Conservation (phyloP, 2,113 vertebrate genomes). For the Alethe castanea region DNA sequence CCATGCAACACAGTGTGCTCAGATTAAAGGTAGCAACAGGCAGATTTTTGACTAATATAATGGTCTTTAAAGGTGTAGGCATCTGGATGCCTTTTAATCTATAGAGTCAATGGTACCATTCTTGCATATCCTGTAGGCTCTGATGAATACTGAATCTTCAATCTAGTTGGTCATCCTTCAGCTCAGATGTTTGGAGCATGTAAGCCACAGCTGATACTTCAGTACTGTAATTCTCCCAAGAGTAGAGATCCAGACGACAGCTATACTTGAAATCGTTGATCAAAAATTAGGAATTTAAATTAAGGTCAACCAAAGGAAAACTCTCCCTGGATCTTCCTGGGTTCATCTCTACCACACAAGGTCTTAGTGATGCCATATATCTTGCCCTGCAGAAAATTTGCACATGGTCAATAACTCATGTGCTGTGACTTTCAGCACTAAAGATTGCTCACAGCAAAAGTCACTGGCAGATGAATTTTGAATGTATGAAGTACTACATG, state of each 20-base stretch:
- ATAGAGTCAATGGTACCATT: background rate
- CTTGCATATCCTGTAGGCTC: background rate
- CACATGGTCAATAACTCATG: background rate
- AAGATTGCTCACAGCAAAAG: background rate
- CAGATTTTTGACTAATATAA: background rate
- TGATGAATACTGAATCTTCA: background rate
- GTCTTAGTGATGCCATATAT: background rate
- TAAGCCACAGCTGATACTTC: background rate
- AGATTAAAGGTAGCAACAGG: background rate
- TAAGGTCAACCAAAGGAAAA: background rate
- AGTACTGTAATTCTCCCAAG: background rate
- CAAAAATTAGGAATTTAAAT: background rate
- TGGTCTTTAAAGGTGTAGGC: background rate
- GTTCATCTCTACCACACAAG: background rate
- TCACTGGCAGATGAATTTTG: background rate
- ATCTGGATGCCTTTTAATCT: background rate
- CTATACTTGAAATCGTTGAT: background rate
- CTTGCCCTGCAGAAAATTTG: background rate
- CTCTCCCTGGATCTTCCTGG: background rate
- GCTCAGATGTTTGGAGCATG: background rate
- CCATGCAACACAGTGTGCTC: background rate
- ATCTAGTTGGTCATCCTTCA: background rate
- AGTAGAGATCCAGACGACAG: background rate
- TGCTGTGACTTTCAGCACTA: background rate
- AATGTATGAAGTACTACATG: background rate